Conservation (phyloP, 37 sponge, comb jelly and placozoan genomes). For the Oopsacas minuta region DNA sequence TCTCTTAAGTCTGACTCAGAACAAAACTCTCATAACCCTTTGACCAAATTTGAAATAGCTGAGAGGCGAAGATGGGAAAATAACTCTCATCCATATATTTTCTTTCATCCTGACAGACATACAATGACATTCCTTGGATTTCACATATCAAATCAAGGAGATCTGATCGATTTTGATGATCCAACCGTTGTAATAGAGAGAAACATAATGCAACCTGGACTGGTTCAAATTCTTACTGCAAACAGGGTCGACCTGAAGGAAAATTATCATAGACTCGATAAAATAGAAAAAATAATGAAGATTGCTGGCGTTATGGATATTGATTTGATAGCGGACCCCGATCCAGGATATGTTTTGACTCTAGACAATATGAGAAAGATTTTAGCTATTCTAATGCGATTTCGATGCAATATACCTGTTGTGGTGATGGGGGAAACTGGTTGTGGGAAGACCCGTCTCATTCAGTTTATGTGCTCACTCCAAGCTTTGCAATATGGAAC, state of each 20-base stretch:
- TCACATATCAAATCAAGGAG: constrained; percentile 27
- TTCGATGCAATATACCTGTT: constrained; percentile 75
- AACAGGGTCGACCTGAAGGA: not conserved
- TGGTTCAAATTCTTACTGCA: not conserved
- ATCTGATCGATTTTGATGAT: not conserved
- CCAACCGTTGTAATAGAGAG: not conserved
- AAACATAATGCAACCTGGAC: not conserved
- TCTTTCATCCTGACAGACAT: constrained; percentile 59
- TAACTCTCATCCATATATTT: constrained; percentile 70
- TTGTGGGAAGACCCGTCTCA: constrained; percentile 94
- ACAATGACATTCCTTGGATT: constrained; percentile 69
- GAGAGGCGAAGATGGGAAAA: constrained; percentile 5
- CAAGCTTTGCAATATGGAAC: constrained; percentile 23
- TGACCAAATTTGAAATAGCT: not conserved
- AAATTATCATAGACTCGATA: not conserved
- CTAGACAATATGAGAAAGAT: constrained; percentile 12
- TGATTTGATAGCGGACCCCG: constrained; percentile 11
- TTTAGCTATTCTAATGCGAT: constrained; percentile 18
- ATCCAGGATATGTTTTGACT: not conserved
- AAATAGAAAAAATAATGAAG: constrained; percentile 9
- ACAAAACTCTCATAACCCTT: not conserved
- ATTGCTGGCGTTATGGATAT: constrained; percentile 47
- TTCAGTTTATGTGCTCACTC: constrained; percentile 78
- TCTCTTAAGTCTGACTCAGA: not conserved
- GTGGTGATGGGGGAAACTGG: constrained; percentile 98